phyloP scores from a whole-genome alignment of 2,888 invertebrate genomes.

The Drosophila bunnanda region DNA sequence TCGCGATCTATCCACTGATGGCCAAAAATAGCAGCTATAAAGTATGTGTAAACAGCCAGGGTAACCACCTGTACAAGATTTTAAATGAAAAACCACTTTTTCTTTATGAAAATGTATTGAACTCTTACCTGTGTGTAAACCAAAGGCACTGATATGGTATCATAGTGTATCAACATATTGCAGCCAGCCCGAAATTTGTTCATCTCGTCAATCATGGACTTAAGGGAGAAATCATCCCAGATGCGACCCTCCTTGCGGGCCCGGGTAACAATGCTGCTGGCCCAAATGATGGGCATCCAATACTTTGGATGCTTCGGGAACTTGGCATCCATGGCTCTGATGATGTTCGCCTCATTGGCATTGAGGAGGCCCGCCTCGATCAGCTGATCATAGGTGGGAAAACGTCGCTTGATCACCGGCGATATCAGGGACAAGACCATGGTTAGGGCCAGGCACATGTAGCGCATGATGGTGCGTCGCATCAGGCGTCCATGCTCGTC shows the following conservation, averaged over 20 bases:
- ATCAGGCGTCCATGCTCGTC: conserved; percentile 92
- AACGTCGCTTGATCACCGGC: conserved; percentile 93
- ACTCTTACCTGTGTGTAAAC: conserved; percentile 89
- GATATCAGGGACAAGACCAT: conserved; percentile 94
- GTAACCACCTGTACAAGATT: conserved; percentile 91
- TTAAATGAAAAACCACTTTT: background rate
- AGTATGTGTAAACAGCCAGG: conserved; percentile 93
- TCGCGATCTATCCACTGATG: conserved; percentile 91
- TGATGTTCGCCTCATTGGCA: conserved; percentile 91
- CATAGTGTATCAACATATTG: conserved; percentile 90
- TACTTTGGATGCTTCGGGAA: conserved; percentile 95
- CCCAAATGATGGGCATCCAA: conserved; percentile 96
- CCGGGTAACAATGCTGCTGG: conserved; percentile 93
- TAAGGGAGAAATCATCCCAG: conserved; percentile 95
- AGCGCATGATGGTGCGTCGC: conserved; percentile 92
- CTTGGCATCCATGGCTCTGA: conserved; percentile 90
- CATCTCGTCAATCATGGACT: conserved; percentile 94
- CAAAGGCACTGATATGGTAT: conserved; percentile 90
- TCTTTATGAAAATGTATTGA: background rate
- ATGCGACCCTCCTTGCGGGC: conserved; percentile 95
- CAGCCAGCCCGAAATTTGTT: conserved; percentile 92
- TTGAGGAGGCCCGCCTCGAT: conserved; percentile 92
- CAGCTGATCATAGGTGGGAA: conserved; percentile 92
- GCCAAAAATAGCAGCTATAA: conserved; percentile 93
- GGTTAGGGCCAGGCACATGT: conserved; percentile 92